These are phyloP conservation scores for Ferdinandea cuprea DNA, from an alignment of 2,888 invertebrate species.

Conservation along the genomic window DNA sequence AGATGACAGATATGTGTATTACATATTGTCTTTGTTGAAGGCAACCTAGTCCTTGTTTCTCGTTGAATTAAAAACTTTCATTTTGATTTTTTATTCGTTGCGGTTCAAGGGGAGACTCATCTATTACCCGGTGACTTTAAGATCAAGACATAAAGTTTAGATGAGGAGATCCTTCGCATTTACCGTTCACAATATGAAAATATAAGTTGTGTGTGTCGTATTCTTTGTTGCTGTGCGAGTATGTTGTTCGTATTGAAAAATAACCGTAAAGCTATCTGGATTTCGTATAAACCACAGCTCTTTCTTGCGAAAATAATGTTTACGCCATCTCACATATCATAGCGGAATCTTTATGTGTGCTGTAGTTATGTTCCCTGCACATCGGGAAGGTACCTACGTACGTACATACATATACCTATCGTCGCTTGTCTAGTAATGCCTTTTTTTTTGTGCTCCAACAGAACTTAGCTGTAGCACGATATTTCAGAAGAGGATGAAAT, in stretches of 20 bases:
- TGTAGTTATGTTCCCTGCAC: conserved; percentile 49
- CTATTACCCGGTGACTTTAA: conserved; percentile 16
- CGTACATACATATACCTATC: too few species aligned
- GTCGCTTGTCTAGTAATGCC: conserved; percentile 26
- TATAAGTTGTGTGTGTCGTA: conserved; percentile 30
- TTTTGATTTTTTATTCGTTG: conserved; percentile 28
- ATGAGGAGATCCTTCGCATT: conserved; percentile 28
- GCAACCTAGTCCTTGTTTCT: background rate
- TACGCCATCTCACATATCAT: conserved; percentile 57
- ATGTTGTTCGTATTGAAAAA: conserved; percentile 46
- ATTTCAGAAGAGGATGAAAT: conserved; percentile 49
- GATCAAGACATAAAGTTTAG: conserved; percentile 15
- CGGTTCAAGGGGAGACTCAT: background rate
- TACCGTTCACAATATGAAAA: conserved; percentile 23
- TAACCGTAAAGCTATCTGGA: conserved; percentile 49
- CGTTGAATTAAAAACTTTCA: conserved; percentile 32
- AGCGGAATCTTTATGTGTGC: conserved; percentile 36
- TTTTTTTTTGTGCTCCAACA: conserved; percentile 25
- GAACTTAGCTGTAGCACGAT: conserved; percentile 42
- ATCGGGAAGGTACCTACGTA: conserved; percentile 42
- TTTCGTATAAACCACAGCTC: conserved; percentile 37
- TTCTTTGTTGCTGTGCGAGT: conserved; percentile 23
- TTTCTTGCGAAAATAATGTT: conserved; percentile 40
- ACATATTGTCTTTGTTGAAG: conserved; percentile 36
- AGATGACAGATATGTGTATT: conserved; percentile 1